Conservation (phyloP, 53 echinoderm and acorn worm species). For the Arbacia lixula region DNA sequence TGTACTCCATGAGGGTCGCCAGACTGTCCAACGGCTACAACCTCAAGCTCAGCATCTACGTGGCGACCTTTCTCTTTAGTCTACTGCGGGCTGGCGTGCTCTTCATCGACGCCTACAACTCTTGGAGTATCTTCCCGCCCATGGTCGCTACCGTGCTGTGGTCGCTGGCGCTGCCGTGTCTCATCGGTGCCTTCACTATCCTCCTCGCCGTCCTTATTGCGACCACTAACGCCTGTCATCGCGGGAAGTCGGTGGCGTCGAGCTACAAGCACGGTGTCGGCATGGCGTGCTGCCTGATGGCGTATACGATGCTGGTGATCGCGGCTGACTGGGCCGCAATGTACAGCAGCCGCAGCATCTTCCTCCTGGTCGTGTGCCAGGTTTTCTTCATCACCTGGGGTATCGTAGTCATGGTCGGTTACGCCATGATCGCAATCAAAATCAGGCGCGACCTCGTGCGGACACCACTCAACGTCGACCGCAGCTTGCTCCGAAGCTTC, state of each 20-base stretch:
- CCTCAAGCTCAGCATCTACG: slow-evolving; percentile 68
- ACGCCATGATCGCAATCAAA: slow-evolving; percentile 63
- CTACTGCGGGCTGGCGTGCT: slow-evolving; percentile 58
- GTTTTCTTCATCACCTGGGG: slow-evolving; percentile 73
- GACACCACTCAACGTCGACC: slow-evolving; percentile 54
- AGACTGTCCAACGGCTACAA: slow-evolving; percentile 60
- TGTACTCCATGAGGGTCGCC: slow-evolving; percentile 57
- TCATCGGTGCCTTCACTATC: slow-evolving; percentile 69
- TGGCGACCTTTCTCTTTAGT: slow-evolving; percentile 60
- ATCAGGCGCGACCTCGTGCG: slow-evolving; percentile 53
- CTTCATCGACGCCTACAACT: slow-evolving; percentile 73
- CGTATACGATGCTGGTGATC: slow-evolving; percentile 30
- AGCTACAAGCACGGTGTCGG: slow-evolving; percentile 49
- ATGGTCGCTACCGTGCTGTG: slow-evolving; percentile 58
- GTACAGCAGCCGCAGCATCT: slow-evolving; percentile 36
- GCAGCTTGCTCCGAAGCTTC: slow-evolving; percentile 62
- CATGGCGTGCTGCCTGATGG: slow-evolving; percentile 34
- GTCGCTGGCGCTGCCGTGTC: slow-evolving; percentile 71
- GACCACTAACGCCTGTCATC: slow-evolving; percentile 68
- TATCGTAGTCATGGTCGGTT: slow-evolving; percentile 74
- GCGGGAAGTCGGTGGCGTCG: slow-evolving; percentile 23
- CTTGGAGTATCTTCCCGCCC: slow-evolving; percentile 32
- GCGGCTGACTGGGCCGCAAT: slow-evolving; percentile 22
- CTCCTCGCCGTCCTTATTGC: slow-evolving; percentile 72
- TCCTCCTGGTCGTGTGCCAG: slow-evolving; percentile 62